Percentiles rank a stretch among this genome's conserved stretches.
Evolutionary conservation across 2,113 vertebrate genomes (phyloP).

Genomic region (Pungitius pungitius): DNA sequence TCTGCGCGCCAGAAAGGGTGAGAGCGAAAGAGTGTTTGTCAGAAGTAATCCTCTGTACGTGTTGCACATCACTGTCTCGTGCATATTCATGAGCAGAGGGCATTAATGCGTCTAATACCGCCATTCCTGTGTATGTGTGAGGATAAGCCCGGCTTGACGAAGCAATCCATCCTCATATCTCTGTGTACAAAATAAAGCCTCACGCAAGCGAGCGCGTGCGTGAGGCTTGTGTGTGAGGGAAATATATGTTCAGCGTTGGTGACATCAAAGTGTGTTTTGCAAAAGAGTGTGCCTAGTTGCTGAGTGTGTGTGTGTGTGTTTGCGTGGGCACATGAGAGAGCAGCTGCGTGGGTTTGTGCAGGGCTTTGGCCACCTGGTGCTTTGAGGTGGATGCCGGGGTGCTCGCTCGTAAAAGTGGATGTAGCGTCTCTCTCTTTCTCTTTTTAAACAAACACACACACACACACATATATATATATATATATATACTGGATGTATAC

Average conservation of each 20-base stretch:
- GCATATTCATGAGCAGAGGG: constrained; percentile 75
- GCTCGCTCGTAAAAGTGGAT: constrained; percentile 70
- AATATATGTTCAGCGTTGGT: constrained; percentile 65
- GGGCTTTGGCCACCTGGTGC: constrained; percentile 78
- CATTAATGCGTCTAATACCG: constrained; percentile 74
- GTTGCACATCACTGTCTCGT: constrained; percentile 69
- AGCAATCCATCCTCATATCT: constrained; percentile 71
- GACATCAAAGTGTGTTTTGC: constrained; percentile 73
- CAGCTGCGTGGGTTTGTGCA: constrained; percentile 76
- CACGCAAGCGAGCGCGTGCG: constrained; percentile 35
- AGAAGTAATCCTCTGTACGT: constrained; percentile 70
- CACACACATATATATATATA: constrained; percentile 1
- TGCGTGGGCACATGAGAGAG: constrained; percentile 73
- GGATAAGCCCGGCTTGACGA: constrained; percentile 73
- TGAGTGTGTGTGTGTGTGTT: constrained; percentile 57
- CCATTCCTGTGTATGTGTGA: constrained; percentile 70
- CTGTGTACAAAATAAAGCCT: constrained; percentile 74
- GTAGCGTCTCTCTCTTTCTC: constrained; percentile 43
- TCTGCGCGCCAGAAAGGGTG: constrained; percentile 33
- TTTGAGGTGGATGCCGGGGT: constrained; percentile 73
- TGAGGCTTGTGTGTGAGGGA: constrained; percentile 36
- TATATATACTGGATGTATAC: constrained; percentile 28
- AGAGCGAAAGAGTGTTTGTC: constrained; percentile 46
- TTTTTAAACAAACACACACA: constrained; percentile 43
- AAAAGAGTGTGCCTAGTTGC: constrained; percentile 51